These are phyloP conservation scores for Heteromurus nitidus DNA, from an alignment of 2,888 invertebrate genomes.

Conservation along the genomic window DNA sequence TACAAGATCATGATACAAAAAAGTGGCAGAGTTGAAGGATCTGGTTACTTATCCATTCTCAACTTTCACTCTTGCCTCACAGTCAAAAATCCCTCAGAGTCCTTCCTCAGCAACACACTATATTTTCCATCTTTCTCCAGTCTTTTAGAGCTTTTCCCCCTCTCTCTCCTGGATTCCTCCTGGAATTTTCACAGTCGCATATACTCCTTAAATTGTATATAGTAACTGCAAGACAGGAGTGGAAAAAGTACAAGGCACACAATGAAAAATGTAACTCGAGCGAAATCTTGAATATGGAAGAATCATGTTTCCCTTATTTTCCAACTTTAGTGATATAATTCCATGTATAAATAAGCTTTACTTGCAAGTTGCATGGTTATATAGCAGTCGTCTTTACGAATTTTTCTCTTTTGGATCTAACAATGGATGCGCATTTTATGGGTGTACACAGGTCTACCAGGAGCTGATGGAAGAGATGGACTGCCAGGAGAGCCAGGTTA, in stretches of 20 bases:
- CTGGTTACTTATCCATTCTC: slow-evolving; percentile 27
- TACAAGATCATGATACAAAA: slow-evolving; percentile 6
- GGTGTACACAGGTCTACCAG: slow-evolving; percentile 76
- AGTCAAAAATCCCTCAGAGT: not conserved
- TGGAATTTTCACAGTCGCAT: not conserved
- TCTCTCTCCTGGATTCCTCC: not conserved
- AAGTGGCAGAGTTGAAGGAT: slow-evolving; percentile 19
- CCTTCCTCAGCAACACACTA: too few species aligned
- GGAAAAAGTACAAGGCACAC: not conserved
- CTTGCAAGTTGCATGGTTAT: too few species aligned
- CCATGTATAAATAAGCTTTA: too few species aligned
- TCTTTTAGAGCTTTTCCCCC: not conserved
- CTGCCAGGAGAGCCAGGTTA: slow-evolving; percentile 89
- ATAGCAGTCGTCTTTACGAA: too few species aligned
- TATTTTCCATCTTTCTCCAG: not conserved
- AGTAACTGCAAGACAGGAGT: not conserved
- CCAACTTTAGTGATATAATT: slow-evolving; percentile 1
- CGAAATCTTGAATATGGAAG: slow-evolving; percentile 39
- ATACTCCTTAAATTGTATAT: too few species aligned
- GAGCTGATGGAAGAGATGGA: slow-evolving; percentile 90
- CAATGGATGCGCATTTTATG: not conserved
- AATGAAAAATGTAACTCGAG: slow-evolving; percentile 17
- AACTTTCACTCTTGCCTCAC: not conserved
- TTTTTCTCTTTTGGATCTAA: slow-evolving; percentile 12
- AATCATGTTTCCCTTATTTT: slow-evolving; percentile 28